Evolutionary conservation across 23 tunicate species (phyloP), one percentile per base, ranked within the genome.

Genomic region (Halocynthia roretzi): DNA sequence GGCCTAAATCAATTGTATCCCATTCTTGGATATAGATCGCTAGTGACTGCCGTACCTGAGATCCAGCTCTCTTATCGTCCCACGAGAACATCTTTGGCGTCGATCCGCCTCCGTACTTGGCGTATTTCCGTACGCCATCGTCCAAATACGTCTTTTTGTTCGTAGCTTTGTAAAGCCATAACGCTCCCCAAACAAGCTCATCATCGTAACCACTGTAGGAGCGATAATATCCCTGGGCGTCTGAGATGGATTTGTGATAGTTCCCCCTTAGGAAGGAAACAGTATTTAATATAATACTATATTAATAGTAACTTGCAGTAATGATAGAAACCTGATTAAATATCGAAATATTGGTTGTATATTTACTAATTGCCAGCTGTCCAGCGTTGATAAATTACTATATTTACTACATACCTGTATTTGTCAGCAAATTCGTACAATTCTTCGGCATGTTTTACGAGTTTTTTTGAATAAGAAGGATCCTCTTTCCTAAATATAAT

Each of bases 101-200:
- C 51, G 71, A 61, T 53, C 83, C 81, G 54, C 87, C 87, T 8
- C 92, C 92, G 51, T 62, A 83, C 50, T 82, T 76, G 11, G 63
- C 54, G 73, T 93, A 93, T 83, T 86, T 86, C 8, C 75, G 56
- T 17, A 72, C 80, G 7, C 80, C 88, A 71, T 87, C 89, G 52
- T 80, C 83, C 6, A 93, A 64, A 56, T 93, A 93, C 49, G 71
- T 64, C 20, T 72, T 62, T 4, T 80, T 53, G 54, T 77, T 76
- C 12, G 99, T 88, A 7, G 99, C 99, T 56, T 85, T 72, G 70
- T 83, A 83, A 15, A 94, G 76, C 99, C 99, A 94, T 52, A 86
- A 68, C 15, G 95, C 91, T n/a, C 95, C 95, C 99, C 99, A 94
- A 52, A 90, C 90, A 60, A 94, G 69, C 83, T 94, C 99, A 72